Evolutionary conservation across 53 echinoderm and acorn worm genomes (phyloP).

Genomic region (Actinopyga echinites): DNA sequence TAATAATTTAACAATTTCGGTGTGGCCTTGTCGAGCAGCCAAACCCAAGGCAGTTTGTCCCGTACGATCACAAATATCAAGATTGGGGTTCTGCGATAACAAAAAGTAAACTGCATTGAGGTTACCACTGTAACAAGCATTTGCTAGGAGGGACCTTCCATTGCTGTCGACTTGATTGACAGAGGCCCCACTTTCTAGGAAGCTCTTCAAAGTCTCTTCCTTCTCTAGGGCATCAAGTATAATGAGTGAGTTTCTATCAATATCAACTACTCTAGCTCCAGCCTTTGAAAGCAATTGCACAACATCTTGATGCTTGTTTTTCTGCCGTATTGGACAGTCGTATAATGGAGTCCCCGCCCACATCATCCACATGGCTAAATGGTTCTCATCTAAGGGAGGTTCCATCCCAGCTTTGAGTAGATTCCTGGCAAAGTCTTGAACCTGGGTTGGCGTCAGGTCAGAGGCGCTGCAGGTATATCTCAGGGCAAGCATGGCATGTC

Average conservation of each 20-base stretch:
- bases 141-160: constrained; percentile 93
- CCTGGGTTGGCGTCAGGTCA: constrained; percentile 88
- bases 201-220: constrained; percentile 80
- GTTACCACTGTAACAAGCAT: constrained; percentile 94
- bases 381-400: constrained; percentile 80
- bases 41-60: constrained; percentile 93
- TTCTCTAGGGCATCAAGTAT: constrained; percentile 91
- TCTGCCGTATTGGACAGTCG: constrained; percentile 82
- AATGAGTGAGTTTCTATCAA: constrained; percentile 85
- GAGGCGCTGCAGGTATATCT: constrained; percentile 89
- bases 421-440: constrained; percentile 95
- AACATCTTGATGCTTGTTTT: constrained; percentile 82
- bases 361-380: constrained; percentile 91
- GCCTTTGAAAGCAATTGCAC: constrained; percentile 84
- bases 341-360: constrained; percentile 95
- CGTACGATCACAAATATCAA: constrained; percentile 81
- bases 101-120: constrained; percentile 89
- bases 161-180: constrained; percentile 96
- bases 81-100: constrained; percentile 76
- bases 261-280: constrained; percentile 91
- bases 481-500: constrained; percentile 96
- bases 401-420: constrained; percentile 85
- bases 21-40: constrained; percentile 88
- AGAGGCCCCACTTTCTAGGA: constrained; percentile 93
- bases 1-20: constrained; percentile 76